Base-by-base conservation (phyloP, 1,140 invertebrate genomes). In the Agrilus planipennis region DNA sequence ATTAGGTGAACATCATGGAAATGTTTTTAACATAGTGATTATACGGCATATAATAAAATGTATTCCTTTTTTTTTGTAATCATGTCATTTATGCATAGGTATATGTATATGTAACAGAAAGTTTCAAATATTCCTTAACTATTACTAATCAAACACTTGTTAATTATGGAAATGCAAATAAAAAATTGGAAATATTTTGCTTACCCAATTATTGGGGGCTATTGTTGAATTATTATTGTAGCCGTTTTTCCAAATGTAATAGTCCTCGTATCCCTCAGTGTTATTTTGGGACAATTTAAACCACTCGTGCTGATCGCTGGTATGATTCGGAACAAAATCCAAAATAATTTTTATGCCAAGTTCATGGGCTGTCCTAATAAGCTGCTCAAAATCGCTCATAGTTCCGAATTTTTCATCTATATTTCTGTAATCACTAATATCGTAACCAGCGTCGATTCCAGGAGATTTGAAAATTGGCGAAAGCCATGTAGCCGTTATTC, bases 291-390 rank as follows among this genome's bases (percentile, higher is more conserved):
- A 82, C 42, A 72, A 64, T 29, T 61, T 38, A 53, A 89, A 90
- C 84, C 85, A 89, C 20, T 74, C 64, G 47, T 79, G 79, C 34
- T 75, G 50, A 34, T 77, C 67, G 41, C 84, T 86, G 0, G 84
- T 73, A 44, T 87, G 82, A 56, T 89, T 85, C 2, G 87, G 77
- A 12, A 82, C 68, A 35, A 46, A 53, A 42, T 50, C 49, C n/a
- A 53, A 60, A 37, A 45, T 50, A 23, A 49, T 27, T 40, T 46
- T 49, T 10, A 49, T 14, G 6, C 39, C 42, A 31, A 70, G 54
- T 17, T 66, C 54, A 46, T 79, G 71, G 4, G 76, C 73, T 34
- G 61, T 63, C 10, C 61, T 61, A 0, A 79, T 52, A 29, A 90
- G 58, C 6, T 63, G 49, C 29, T 78, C 68, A 35, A 90, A 79